A percentile compares a stretch with the other conserved stretches of the same genome.
These are phyloP conservation scores for Apodemus speciosus DNA, from an alignment of 2,113 vertebrate species.

Conservation along the genomic window DNA sequence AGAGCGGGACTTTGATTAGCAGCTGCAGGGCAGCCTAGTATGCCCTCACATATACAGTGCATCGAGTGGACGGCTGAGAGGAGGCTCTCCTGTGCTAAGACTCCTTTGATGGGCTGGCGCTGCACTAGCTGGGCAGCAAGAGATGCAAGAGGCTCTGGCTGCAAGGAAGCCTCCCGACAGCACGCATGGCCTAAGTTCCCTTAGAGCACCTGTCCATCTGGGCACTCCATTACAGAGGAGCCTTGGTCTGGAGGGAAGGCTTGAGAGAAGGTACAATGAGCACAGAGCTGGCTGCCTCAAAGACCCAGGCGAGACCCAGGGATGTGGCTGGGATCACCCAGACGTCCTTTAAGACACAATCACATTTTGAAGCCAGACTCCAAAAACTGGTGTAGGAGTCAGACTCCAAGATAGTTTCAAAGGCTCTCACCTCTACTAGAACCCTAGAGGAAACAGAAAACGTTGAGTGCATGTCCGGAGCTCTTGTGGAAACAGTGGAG, in stretches of 20 bases:
- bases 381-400: background rate
- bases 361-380: background rate
- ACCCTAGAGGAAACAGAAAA: background rate
- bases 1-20: background rate
- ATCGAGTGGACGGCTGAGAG: background rate
- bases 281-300: background rate
- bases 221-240: background rate
- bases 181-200: background rate
- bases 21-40: background rate
- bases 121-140: background rate
- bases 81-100: background rate
- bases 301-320: background rate
- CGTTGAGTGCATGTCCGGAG: background rate
- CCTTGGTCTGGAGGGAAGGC: background rate
- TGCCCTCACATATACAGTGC: background rate
- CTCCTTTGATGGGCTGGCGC: background rate
- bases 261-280: background rate
- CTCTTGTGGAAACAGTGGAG: too few species aligned
- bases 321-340: background rate
- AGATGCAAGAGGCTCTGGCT: background rate
- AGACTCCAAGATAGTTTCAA: background rate
- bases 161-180: background rate
- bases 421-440: background rate
- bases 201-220: background rate
- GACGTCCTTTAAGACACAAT: background rate